These are phyloP conservation scores for Macrosiphum euphorbiae DNA, from an alignment of 2,888 invertebrate species.

Conservation along the genomic window DNA sequence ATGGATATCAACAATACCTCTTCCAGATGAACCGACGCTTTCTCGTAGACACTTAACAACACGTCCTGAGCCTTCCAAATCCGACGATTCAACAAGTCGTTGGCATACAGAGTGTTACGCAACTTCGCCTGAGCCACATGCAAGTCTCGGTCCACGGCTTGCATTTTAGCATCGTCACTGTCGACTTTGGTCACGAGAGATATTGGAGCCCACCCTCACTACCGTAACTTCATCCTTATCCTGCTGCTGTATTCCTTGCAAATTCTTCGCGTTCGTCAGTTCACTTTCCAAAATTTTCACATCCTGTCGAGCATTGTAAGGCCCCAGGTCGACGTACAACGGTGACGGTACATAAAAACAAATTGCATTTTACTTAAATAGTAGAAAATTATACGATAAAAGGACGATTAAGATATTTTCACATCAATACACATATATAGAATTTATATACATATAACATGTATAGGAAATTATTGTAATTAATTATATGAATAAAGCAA, in stretches of 20 bases:
- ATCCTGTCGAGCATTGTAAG: neutral
- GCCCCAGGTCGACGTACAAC: neutral
- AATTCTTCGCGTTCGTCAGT: neutral
- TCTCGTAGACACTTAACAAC: neutral
- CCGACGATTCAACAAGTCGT: neutral
- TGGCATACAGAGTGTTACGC: neutral
- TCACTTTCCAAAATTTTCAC: neutral
- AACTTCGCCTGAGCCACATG: neutral
- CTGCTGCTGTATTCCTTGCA: neutral
- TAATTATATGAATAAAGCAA: no score
- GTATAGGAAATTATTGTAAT: no score
- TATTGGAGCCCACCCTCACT: neutral
- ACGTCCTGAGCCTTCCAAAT: neutral
- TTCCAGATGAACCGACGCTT: neutral
- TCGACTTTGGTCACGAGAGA: neutral
- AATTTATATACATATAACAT: no score
- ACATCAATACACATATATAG: no score
- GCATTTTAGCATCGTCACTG: rapidly evolving
- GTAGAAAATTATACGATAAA: no score
- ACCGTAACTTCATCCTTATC: neutral
- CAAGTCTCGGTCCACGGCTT: neutral
- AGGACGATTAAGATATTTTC: no score
- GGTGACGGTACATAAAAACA: neutral
- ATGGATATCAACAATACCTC: neutral
- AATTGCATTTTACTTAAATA: neutral